These are phyloP conservation scores for Myiotriccus ornatus DNA, from an alignment of 2,797 vertebrate genomes.

Conservation along the genomic window DNA sequence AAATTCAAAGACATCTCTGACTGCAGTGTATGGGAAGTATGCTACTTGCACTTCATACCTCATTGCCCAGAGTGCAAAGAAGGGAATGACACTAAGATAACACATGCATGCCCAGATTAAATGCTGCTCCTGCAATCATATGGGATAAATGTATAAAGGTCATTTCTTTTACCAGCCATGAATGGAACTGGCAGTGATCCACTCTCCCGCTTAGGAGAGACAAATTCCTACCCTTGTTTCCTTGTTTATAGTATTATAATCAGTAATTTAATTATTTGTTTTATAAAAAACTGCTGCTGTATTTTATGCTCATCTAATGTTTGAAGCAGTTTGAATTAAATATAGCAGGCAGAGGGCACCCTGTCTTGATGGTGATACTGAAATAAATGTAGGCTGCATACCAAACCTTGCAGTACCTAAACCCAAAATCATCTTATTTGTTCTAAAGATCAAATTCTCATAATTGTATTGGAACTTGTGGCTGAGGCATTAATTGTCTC, in stretches of 20 bases:
- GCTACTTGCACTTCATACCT: neutral
- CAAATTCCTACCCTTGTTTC: neutral
- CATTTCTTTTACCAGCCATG: fast-evolving
- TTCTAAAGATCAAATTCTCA: neutral
- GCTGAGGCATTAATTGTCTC: neutral
- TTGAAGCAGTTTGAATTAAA: neutral
- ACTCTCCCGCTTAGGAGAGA: neutral
- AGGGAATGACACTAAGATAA: neutral
- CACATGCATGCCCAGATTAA: neutral
- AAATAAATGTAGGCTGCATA: neutral
- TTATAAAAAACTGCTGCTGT: neutral
- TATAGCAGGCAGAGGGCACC: slow-evolving; percentile 36
- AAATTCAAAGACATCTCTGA: neutral
- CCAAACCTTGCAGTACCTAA: neutral
- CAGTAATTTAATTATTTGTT: neutral
- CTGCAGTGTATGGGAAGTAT: neutral
- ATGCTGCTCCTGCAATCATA: neutral
- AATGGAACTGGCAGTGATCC: neutral
- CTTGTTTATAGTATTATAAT: neutral
- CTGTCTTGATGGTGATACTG: neutral
- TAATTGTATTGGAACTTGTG: neutral
- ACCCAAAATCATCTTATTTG: neutral
- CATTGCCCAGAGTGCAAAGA: neutral
- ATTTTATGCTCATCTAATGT: neutral
- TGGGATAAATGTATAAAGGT: neutral